Conservation (phyloP, 2,888 invertebrate species). For the Drosophila prolongata region DNA sequence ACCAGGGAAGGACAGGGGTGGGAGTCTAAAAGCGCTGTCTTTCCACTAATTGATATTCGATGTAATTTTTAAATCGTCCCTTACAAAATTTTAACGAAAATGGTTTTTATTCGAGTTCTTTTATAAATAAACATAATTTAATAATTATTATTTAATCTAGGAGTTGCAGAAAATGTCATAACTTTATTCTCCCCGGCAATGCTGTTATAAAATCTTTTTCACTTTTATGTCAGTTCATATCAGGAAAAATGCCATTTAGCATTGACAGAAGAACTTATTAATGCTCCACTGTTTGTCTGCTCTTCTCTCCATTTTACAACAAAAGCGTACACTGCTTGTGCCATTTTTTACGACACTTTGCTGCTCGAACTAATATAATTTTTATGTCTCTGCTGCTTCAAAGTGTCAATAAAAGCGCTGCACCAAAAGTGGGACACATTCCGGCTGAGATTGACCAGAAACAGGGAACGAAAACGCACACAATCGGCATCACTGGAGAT, state of each 20-base stretch:
- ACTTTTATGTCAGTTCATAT: conserved; percentile 55
- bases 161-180: conserved; percentile 2
- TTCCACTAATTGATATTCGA: conserved; percentile 72
- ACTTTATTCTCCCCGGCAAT: conserved; percentile 9
- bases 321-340: conserved; percentile 4
- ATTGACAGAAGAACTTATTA: conserved; percentile 39
- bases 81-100: conserved; percentile 36
- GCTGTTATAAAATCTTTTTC: conserved; percentile 41
- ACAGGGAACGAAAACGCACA: neutral
- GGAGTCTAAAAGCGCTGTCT: neutral
- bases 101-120: conserved; percentile 46
- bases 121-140: conserved; percentile 50
- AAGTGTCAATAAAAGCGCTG: conserved; percentile 59
- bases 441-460: conserved; percentile 40
- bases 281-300: conserved; percentile 10
- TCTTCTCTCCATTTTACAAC: neutral
- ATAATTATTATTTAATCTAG: neutral
- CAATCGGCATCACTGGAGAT: neutral
- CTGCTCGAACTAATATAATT: conserved; percentile 50
- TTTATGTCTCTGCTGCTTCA: conserved; percentile 49
- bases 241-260: conserved; percentile 22
- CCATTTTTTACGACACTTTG: conserved; percentile 32
- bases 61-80: conserved; percentile 52
- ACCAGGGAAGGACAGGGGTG: neutral
- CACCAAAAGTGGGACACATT: conserved; percentile 39